phyloP scores from a whole-genome alignment of 2,797 vertebrate genomes.

The Halcyon leucocephala region DNA sequence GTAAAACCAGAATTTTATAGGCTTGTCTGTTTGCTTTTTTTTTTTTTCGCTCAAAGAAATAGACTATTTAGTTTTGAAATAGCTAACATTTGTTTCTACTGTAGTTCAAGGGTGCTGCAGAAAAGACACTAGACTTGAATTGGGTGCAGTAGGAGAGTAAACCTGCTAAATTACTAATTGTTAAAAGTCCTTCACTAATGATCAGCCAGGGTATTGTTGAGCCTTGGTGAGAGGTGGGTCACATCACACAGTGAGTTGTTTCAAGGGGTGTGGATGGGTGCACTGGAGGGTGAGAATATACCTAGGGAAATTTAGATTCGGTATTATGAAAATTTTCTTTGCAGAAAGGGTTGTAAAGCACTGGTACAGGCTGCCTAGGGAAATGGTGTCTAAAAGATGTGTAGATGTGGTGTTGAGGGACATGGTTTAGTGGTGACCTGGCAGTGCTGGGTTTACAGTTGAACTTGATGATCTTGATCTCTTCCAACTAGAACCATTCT shows the following conservation, averaged over 20 bases:
- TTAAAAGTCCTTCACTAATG: background rate
- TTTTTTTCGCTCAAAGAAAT: background rate
- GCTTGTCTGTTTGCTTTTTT: background rate
- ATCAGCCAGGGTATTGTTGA: background rate
- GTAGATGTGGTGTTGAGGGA: too few relatives aligned
- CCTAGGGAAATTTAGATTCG: background rate
- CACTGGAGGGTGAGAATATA: background rate
- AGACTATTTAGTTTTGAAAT: background rate
- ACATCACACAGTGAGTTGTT: fast-evolving
- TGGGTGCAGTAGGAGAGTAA: background rate
- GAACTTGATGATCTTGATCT: too few relatives aligned
- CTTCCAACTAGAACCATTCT: too few relatives aligned
- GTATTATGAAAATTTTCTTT: background rate
- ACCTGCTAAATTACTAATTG: background rate
- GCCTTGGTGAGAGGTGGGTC: too few relatives aligned
- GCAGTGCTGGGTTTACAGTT: too few relatives aligned
- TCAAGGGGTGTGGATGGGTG: background rate
- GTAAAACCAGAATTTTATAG: background rate
- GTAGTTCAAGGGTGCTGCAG: background rate
- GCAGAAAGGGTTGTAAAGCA: background rate
- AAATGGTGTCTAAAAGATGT: background rate
- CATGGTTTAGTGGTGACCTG: too few relatives aligned
- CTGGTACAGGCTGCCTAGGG: background rate
- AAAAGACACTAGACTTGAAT: background rate
- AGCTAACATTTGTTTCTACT: background rate